These are phyloP conservation scores for Neodiprion virginianus DNA, from an alignment of 1,140 invertebrate genomes.

Conservation along the genomic window DNA sequence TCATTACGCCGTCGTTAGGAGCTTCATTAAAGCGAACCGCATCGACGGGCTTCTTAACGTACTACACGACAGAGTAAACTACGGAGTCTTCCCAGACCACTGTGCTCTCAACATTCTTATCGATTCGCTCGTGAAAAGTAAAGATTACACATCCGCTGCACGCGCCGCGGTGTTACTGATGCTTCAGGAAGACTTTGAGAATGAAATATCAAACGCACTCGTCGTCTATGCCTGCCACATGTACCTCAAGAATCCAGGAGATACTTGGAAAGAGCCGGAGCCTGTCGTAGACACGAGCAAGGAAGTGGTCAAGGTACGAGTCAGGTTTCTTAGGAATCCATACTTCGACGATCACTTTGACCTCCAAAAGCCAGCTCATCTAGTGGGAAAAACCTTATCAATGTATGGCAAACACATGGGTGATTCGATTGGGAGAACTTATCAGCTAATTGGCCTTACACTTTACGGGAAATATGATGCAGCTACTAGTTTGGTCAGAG, in stretches of 20 bases:
- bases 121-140: slow-evolving; percentile 76
- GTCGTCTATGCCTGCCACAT: slow-evolving; percentile 78
- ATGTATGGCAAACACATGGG: slow-evolving; percentile 65
- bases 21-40: slow-evolving; percentile 66
- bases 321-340: slow-evolving; percentile 80
- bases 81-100: slow-evolving; percentile 88
- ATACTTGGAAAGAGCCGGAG: slow-evolving; percentile 59
- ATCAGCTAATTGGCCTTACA: slow-evolving; percentile 72
- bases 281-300: slow-evolving; percentile 53
- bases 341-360: slow-evolving; percentile 91
- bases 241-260: slow-evolving; percentile 69
- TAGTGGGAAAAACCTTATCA: slow-evolving; percentile 81
- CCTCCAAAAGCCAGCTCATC: slow-evolving; percentile 68
- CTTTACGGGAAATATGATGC: slow-evolving; percentile 74
- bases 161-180: slow-evolving; percentile 80
- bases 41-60: slow-evolving; percentile 73
- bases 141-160: slow-evolving; percentile 76
- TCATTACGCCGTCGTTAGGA: slow-evolving; percentile 78
- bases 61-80: slow-evolving; percentile 82
- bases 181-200: slow-evolving; percentile 86
- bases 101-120: slow-evolving; percentile 83
- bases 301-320: slow-evolving; percentile 79
- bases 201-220: slow-evolving; percentile 75
- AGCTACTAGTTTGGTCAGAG: slow-evolving; percentile 56
- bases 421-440: slow-evolving; percentile 68